Conservation (phyloP, 2,797 vertebrate genomes). For the Semaprochilodus insignis region DNA sequence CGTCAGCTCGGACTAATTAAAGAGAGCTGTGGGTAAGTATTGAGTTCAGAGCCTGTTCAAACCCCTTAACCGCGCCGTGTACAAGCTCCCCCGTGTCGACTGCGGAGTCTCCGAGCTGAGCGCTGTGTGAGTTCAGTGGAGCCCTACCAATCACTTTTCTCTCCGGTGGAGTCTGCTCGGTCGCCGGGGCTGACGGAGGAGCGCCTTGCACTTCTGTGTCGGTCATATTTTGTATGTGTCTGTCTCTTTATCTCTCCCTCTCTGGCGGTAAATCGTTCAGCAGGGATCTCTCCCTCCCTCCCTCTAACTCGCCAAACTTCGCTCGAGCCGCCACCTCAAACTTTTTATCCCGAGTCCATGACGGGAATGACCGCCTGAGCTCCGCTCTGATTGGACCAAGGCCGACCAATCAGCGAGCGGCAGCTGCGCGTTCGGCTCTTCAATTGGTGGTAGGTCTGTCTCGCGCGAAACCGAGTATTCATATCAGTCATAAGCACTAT, state of each 20-base stretch:
- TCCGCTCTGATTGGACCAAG: conserved; percentile 70
- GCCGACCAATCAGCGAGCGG: conserved; percentile 37
- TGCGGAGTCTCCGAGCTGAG: too few relatives aligned
- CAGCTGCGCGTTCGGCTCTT: conserved; percentile 54
- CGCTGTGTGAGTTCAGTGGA: not conserved
- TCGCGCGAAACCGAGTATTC: conserved; percentile 31
- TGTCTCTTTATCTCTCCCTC: not conserved
- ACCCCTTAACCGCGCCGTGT: not conserved
- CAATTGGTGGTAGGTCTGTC: conserved; percentile 43
- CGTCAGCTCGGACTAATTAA: too few relatives aligned
- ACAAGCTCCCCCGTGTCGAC: too few relatives aligned
- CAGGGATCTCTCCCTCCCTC: conserved; percentile 58
- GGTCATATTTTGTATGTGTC: conserved; percentile 72
- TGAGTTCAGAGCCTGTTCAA: not conserved
- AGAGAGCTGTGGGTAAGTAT: too few relatives aligned
- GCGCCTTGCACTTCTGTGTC: conserved; percentile 78
- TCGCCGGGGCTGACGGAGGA: conserved; percentile 67
- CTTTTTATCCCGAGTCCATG: conserved; percentile 74
- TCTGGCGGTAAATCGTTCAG: conserved; percentile 35
- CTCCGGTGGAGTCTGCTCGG: conserved; percentile 74
- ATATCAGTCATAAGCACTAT: too few relatives aligned
- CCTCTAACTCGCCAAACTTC: conserved; percentile 67
- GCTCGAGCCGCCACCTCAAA: conserved; percentile 53
- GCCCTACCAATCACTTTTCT: conserved; percentile 81
- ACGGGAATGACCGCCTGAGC: conserved; percentile 44